Percentiles rank a stretch among this genome's conserved stretches.
phyloP scores from a whole-genome alignment of 2,797 vertebrate species.

The Enteromius unitaeniatus region DNA sequence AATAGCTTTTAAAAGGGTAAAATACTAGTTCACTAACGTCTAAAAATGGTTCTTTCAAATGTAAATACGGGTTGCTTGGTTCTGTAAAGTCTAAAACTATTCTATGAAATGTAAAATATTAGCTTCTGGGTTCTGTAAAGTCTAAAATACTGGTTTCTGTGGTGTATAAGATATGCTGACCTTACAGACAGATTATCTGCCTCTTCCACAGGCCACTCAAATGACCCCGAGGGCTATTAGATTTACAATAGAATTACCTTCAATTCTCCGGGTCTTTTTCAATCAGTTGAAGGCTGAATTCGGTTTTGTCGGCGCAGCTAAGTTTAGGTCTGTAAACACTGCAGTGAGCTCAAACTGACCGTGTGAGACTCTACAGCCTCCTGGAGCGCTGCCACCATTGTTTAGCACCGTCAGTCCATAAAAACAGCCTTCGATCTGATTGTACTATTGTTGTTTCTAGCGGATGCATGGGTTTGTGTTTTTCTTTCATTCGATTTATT shows the following conservation, averaged over 20 bases:
- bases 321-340: conserved; percentile 37
- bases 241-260: conserved; percentile 61
- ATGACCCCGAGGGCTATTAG: conserved; percentile 55
- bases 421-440: conserved; percentile 34
- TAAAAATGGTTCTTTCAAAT: background rate
- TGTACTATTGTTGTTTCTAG: conserved; percentile 39
- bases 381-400: conserved; percentile 25
- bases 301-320: conserved; percentile 27
- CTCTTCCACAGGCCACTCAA: conserved; percentile 30
- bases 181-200: conserved; percentile 53
- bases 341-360: conserved; percentile 7
- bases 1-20: no score
- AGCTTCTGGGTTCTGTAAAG: background rate
- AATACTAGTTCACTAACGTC: no score
- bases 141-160: background rate
- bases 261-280: conserved; percentile 42
- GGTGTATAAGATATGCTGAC: conserved; percentile 38
- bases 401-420: conserved; percentile 14
- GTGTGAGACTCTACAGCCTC: background rate
- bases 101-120: background rate
- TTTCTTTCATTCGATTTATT: background rate
- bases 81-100: background rate
- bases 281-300: conserved; percentile 43
- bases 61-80: background rate
- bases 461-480: conserved; percentile 20